A percentile compares a stretch with the other conserved stretches of the same genome.
Conservation (phyloP, 2,888 invertebrate species). For the Xestia ashworthii region DNA sequence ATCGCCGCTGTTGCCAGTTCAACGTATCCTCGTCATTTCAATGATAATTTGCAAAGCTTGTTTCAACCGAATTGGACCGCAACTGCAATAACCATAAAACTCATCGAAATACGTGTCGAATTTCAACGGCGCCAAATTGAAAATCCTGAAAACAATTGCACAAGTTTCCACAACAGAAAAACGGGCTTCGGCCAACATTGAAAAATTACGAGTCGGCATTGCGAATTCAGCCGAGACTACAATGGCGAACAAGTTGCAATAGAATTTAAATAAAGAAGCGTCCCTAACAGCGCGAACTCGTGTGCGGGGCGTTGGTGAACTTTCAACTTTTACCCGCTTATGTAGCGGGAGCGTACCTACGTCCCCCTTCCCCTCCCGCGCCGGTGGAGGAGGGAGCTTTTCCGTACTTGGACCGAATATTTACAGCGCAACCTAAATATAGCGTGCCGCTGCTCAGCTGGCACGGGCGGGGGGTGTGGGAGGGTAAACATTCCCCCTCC, state of each 20-base stretch:
- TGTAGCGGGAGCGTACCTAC: constrained; percentile 77
- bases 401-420: constrained; percentile 90
- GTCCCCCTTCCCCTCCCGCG: constrained; percentile 68
- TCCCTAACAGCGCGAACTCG: constrained; percentile 85
- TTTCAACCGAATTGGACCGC: constrained; percentile 80
- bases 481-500: constrained; percentile 85
- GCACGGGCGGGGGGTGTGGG: constrained; percentile 81
- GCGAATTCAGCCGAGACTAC: constrained; percentile 85
- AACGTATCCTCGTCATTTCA: constrained; percentile 72
- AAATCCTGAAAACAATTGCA: constrained; percentile 78
- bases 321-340: constrained; percentile 89
- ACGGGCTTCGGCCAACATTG: constrained; percentile 77
- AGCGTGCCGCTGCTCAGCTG: constrained; percentile 90
- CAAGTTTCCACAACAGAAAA: constrained; percentile 74
- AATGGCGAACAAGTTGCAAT: constrained; percentile 90
- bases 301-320: constrained; percentile 88
- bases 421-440: constrained; percentile 91
- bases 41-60: constrained; percentile 78
- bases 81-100: constrained; percentile 79
- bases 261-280: constrained; percentile 90
- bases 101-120: constrained; percentile 73
- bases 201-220: constrained; percentile 84
- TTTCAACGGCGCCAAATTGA: constrained; percentile 77
- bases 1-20: constrained; percentile 69
- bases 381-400: constrained; percentile 72